A percentile compares a stretch with the other conserved stretches of the same genome.
phyloP scores from a whole-genome alignment of 2,888 invertebrate species.

The Thysanoteuthis rhombus region DNA sequence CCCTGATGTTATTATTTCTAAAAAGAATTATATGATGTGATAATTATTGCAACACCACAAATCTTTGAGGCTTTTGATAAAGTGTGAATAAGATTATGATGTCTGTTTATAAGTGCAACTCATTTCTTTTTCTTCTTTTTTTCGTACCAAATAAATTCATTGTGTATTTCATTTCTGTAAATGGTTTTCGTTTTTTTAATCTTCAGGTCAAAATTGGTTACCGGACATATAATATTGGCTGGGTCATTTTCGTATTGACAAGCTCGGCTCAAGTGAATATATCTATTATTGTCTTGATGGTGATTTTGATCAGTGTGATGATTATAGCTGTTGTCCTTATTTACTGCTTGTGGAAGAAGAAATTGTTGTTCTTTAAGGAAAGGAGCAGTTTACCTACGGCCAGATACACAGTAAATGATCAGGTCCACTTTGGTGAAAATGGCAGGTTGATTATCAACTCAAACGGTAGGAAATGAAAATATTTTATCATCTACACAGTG shows the following conservation, averaged over 20 bases:
- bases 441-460: neutral
- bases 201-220: constrained; percentile 55
- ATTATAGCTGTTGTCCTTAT: constrained; percentile 45
- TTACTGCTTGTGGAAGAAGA: constrained; percentile 49
- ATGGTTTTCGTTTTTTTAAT: neutral
- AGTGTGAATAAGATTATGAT: no score
- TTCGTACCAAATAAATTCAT: no score
- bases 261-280: constrained; percentile 26
- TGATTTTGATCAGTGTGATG: constrained; percentile 46
- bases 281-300: constrained; percentile 44
- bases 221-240: constrained; percentile 50
- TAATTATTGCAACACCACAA: no score
- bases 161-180: no score
- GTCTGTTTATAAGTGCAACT: no score
- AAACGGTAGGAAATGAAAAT: neutral
- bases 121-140: no score
- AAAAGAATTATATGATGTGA: no score
- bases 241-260: constrained; percentile 44
- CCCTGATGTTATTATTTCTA: no score
- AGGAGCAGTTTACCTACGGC: constrained; percentile 34
- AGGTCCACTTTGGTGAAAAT: neutral
- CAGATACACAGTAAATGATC: neutral
- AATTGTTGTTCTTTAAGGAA: constrained; percentile 46
- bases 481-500: neutral
- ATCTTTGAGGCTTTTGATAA: no score